Percentiles rank a stretch among this genome's conserved stretches.
Conservation (phyloP, 2,797 vertebrate species). For the Liasis olivaceus region DNA sequence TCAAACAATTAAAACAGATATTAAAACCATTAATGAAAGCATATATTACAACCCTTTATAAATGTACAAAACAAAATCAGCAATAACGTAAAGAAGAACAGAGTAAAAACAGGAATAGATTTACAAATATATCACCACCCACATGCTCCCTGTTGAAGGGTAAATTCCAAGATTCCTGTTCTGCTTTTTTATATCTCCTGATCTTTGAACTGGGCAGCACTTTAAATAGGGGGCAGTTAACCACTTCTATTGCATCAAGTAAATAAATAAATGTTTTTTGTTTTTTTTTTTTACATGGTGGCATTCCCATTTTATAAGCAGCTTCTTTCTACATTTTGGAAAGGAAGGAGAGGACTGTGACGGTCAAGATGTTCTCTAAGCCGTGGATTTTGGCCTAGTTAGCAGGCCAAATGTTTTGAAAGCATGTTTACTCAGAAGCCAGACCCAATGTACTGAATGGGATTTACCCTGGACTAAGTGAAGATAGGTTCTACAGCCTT, state of each 20-base stretch:
- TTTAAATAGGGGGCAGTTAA: background rate
- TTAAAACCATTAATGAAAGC: background rate
- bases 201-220: background rate
- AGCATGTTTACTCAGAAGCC: background rate
- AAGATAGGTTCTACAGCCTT: background rate
- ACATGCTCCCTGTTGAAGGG: background rate
- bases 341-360: background rate
- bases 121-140: background rate
- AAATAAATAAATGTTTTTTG: background rate
- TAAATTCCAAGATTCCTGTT: background rate
- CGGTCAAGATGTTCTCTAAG: background rate
- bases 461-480: background rate
- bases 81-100: background rate
- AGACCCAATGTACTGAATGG: background rate
- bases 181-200: background rate
- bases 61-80: background rate
- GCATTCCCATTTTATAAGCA: background rate
- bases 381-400: background rate
- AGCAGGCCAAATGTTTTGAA: background rate
- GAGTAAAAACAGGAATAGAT: background rate
- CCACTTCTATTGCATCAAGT: background rate
- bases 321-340: background rate
- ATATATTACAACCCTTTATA: background rate
- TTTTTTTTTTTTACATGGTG: background rate
- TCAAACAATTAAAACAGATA: background rate